Evolutionary conservation across 2,797 vertebrate species (phyloP), one percentile per base, ranked within the genome.

Genomic region (Bovichtus diacanthus): DNA sequence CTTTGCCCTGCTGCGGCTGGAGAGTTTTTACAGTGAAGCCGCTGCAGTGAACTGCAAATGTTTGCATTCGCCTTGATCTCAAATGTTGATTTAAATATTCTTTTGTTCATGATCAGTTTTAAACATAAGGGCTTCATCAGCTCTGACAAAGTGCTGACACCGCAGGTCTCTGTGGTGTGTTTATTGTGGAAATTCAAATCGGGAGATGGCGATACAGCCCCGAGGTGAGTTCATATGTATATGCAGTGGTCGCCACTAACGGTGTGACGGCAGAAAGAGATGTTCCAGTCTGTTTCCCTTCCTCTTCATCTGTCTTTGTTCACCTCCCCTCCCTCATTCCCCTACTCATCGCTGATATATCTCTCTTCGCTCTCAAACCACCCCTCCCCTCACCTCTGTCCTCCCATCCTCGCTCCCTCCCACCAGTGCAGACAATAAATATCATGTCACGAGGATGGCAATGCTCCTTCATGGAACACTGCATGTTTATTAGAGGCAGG

Each of bases 391-490:
- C 87, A 88, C 88, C 88, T 89, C 79, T 86, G 82, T 92, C 95
- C 95, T 95, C 94, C 91, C 92, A 9, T 72, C 64, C 71, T 92
- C 90, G 61, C 91, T 71, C 82, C 94, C 94, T 94, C 94, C 95
- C 96, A 94, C 95, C 93, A 94, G 93, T 93, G 84, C 93, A 93
- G 95, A 97, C 97, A 97, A 98, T 99, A 99, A 99, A 99, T 99
- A 99, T 98, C 96, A 97, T 97, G 97, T 97, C 96, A 96, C 87
- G 93, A 96, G 95, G 96, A 97, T 96, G 96, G 95, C 96, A 96
- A 96, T 96, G 96, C 96, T 98, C 97, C 97, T 98, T 99, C 98
- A 99, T 99, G 98, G 97, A 98, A 98, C 97, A 97, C 97, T 98
- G 97, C 96, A 97, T 99, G 97, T 99, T 99, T 99, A 99, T 99